Base-by-base conservation (phyloP, 2,797 vertebrate species). In the Lepus oiostolus region DNA sequence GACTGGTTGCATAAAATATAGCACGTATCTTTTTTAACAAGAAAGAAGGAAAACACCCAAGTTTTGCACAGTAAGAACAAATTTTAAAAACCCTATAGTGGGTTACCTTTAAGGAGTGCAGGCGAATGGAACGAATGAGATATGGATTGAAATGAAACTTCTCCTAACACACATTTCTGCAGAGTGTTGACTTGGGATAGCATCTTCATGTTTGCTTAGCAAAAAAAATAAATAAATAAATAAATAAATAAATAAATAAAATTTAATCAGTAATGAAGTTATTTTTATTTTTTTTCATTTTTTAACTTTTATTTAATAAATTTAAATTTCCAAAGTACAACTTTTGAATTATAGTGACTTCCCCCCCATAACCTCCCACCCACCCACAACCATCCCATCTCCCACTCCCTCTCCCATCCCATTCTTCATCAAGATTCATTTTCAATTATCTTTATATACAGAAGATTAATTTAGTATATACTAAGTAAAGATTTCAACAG, bases 101-200 rank as follows among this genome's bases (percentile, higher is more conserved):
- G 42, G 22, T 88, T 90, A 92, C 67, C 62, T 60, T 38, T 17
- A 85, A 67, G 21, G 21, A 28, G 4, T 4, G 7, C 35, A 2
- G 47, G 7, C 2, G 35, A 9, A 9, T 2, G 2, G 7, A 7
- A 22, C 22, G 65, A 35, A 19, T 58, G 47, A 71, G 58, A 17
- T 26, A 32, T 0, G n/a, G 22, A 16, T 3, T 1, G 7, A 5
- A 75, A 19, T 21, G 17, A 22, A 9, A 11, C 6, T 81, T 76
- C 30, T 72, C 92, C 65, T 35, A 71, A 62, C 32, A 32, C 14
- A 54, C 21, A 7, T 70, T 88, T 63, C 72, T 85, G 2, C 42
- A 32, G 2, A 14, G 42, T 42, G 86, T 16, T 62, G 21, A 87
- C 30, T 84, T 87, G 60, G 2, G 14, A 67, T 71, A 67, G 17